Percentiles rank a stretch among this genome's conserved stretches.
Conservation (phyloP, 1,140 invertebrate genomes). For the Drosophila leontia region DNA sequence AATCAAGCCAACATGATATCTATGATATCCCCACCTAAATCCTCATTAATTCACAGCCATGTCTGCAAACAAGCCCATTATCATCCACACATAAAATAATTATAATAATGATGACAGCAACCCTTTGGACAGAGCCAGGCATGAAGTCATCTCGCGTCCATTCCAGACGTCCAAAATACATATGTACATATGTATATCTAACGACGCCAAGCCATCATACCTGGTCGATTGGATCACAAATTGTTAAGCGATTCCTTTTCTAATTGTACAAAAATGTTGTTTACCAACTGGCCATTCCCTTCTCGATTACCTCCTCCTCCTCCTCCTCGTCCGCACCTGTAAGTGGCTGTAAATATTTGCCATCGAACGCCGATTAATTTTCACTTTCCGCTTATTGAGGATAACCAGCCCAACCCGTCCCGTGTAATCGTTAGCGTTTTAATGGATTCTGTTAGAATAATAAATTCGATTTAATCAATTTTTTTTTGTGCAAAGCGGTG, state of each 20-base stretch:
- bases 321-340: not conserved
- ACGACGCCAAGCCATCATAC: constrained; percentile 30
- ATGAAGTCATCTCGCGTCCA: constrained; percentile 41
- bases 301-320: constrained; percentile 2
- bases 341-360: constrained; percentile 37
- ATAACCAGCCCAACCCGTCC: constrained; percentile 49
- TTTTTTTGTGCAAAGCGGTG: constrained; percentile 10
- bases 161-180: constrained; percentile 15
- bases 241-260: constrained; percentile 39
- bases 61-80: constrained; percentile 19
- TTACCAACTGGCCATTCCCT: constrained; percentile 35
- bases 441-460: constrained; percentile 52
- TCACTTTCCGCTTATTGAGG: constrained; percentile 43
- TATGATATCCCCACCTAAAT: constrained; percentile 4
- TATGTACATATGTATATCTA: not conserved
- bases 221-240: constrained; percentile 33
- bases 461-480: constrained; percentile 47
- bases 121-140: constrained; percentile 26
- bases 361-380: constrained; percentile 34
- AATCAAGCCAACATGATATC: not conserved
- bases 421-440: constrained; percentile 52
- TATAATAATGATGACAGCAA: constrained; percentile 42
- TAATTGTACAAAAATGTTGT: constrained; percentile 36
- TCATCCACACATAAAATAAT: constrained; percentile 18
- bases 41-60: constrained; percentile 29